Base-by-base conservation (phyloP, 2,888 invertebrate species). In the Loripinus fragilis region DNA sequence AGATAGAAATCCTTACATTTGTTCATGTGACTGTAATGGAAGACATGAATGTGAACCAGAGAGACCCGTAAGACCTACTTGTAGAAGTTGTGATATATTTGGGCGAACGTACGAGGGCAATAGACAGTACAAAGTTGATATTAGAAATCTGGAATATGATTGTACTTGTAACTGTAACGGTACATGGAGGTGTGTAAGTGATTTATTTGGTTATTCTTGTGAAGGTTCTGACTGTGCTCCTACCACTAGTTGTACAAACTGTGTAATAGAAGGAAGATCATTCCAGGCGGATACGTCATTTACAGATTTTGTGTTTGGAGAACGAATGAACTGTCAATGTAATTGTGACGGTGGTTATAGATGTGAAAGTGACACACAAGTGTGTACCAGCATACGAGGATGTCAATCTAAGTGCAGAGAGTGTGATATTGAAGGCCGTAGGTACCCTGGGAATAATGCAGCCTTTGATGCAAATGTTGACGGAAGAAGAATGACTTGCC, bases 221-320 rank as follows among this genome's bases (percentile, higher is more conserved):
- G 52, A 52, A 52, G 70, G 70, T 2, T 17, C 50, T 20, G 70
- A 55, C 38, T 70, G 70, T 52, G 52, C 52, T 8, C 28, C 50
- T 52, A 25, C 48, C 15, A 5, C n/a, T n/a, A 33, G 33, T 20
- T 87, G 87, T 28, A 35, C 28, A 30, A 17, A 35, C 17, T 90
- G 90, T 67, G 67, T 79, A 7, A 87, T 89, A 0, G 83, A 87
- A 15, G 87, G 83, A 0, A 78, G 76, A 35, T 72, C 67, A 33
- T 78, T 78, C 64, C 55, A 71, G 2, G 86, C 86, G 5, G 86
- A 86, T 71, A 67, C 82, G 2, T 74, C 78, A 67, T 90, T 90
- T 55, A 38, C 70, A 10, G 78, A 74, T 1, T 15, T 71, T 33
- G 64, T 78, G 5, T 70, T 67, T 30, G 75, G 81, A 0, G 23